A percentile compares a stretch with the other conserved stretches of the same genome.
Conservation (phyloP, 2,113 vertebrate species). For the Zootoca vivipara region DNA sequence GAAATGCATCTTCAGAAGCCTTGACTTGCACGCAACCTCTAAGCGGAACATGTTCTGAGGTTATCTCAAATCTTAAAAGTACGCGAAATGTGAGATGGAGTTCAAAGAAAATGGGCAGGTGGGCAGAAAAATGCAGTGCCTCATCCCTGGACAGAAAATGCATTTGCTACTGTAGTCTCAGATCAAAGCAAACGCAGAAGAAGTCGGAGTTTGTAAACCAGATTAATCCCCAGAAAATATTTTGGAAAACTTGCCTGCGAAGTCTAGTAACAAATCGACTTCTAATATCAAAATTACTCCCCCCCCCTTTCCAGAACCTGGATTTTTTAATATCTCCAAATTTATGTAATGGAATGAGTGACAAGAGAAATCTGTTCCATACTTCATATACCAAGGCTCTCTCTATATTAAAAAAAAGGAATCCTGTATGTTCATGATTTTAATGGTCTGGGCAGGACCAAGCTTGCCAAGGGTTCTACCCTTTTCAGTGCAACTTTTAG, state of each 20-base stretch:
- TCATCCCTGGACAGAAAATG: not conserved
- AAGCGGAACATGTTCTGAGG: not conserved
- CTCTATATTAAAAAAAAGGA: not conserved
- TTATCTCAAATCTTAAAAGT: conserved; percentile 5
- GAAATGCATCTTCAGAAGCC: not conserved
- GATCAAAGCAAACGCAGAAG: not conserved
- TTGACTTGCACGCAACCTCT: not conserved
- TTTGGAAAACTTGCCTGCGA: not conserved
- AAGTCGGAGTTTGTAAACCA: not conserved
- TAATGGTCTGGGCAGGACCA: not conserved
- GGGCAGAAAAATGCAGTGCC: not conserved
- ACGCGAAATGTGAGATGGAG: not conserved
- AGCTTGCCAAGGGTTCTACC: not conserved
- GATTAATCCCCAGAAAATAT: conserved; percentile 1
- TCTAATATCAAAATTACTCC: not conserved
- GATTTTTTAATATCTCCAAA: no score
- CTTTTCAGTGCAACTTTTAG: not conserved
- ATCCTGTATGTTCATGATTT: not conserved
- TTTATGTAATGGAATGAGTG: not conserved
- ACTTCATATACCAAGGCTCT: not conserved
- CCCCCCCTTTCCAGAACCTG: not conserved
- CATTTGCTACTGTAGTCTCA: not conserved
- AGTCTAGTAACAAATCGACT: not conserved
- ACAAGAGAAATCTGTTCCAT: not conserved
- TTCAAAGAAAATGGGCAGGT: not conserved